These are phyloP conservation scores for Phaenicophaeus curvirostris DNA, from an alignment of 2,797 vertebrate species.

Conservation along the genomic window DNA sequence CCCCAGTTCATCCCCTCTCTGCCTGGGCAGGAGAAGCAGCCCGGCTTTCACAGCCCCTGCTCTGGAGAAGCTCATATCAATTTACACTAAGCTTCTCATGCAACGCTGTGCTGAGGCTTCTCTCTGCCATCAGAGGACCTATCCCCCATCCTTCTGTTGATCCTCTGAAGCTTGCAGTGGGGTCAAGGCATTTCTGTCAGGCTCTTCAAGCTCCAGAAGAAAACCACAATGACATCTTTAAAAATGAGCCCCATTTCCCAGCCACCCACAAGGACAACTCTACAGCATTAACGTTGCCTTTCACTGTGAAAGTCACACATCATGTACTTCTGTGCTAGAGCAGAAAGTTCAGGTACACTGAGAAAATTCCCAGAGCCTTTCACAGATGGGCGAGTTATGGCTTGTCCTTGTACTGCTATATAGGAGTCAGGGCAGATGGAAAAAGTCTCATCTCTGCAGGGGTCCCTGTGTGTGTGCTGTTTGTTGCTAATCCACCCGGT, in stretches of 20 bases:
- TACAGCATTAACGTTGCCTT: not conserved
- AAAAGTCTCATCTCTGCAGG: not conserved
- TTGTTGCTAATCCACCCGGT: not conserved
- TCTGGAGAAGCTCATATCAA: accelerated
- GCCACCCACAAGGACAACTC: not conserved
- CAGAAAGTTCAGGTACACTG: not conserved
- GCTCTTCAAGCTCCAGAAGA: not conserved
- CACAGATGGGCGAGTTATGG: not conserved
- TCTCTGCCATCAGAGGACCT: not conserved
- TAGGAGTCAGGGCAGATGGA: not conserved
- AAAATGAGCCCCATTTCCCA: not conserved
- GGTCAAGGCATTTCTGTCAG: not conserved
- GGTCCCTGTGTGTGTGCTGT: not conserved
- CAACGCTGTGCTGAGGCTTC: not conserved
- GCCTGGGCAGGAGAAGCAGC: not conserved
- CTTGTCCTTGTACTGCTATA: not conserved
- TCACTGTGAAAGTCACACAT: not conserved
- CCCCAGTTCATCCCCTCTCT: not conserved
- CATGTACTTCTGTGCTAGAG: not conserved
- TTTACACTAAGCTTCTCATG: accelerated
- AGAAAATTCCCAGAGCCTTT: not conserved
- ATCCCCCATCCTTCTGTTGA: not conserved
- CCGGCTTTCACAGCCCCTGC: not conserved
- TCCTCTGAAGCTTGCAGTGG: not conserved
- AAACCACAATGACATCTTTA: not conserved